Base-by-base conservation (phyloP, 2,888 invertebrate species). In the Mimas tiliae region DNA sequence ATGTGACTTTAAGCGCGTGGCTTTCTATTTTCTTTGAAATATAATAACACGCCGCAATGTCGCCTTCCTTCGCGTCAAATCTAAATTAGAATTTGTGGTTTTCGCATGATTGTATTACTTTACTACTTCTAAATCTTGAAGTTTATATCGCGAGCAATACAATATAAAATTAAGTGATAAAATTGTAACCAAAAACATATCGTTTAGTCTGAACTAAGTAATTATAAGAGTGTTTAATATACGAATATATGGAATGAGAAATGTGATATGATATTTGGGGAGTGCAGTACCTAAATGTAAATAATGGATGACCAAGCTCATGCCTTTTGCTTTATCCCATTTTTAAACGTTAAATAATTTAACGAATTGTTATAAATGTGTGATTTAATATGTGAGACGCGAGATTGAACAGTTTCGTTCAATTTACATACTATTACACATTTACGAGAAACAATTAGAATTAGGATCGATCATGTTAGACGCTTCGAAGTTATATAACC, bases 121-220 rank as follows among this genome's bases (percentile, higher is more conserved):
- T 52, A 19, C 16, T 7, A 45, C 14, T n/a, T 21, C n/a, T 14
- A n/a, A 14, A 33, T 16, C 47, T 12, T 48, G 19, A 64, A 45
- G 27, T 19, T 51, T 9, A 67, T 68, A 67, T 62, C 71, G 67
- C 6, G 66, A 52, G 42, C 64, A 38, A 65, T 66, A 63, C 66
- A 64, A 72, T 65, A 48, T 70, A 73, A 75, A 67, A 72, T 72
- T 71, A 74, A 85, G 90, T 90, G 90, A 90, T 91, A 91, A 79
- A 78, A 81, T 76, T 84, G 87, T 86, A 91, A 91, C 81, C 82
- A 83, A 90, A 89, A 88, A 93, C 93, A 93, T 93, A 93, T 92
- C 93, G 87, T 80, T 79, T 90, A 88, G 90, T 86, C 90, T 91
- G 88, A 89, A 82, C 78, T 80, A 82, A 71, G 71, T 83, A 82